These are phyloP conservation scores for Babylonia areolata DNA, from an alignment of 1,140 invertebrate genomes.

Conservation along the genomic window DNA sequence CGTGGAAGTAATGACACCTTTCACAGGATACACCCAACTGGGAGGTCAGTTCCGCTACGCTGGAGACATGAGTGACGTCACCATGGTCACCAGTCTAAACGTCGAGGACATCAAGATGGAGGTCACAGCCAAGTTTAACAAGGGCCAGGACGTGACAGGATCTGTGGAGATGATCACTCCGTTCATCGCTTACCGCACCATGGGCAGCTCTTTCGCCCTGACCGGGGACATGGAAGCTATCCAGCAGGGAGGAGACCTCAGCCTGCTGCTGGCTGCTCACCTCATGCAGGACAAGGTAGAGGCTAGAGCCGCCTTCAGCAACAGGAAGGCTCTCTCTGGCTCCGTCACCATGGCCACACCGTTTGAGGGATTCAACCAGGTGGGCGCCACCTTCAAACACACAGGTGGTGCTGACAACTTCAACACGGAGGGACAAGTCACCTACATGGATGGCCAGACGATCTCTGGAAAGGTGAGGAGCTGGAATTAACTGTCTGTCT, in stretches of 20 bases:
- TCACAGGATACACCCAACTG: conserved; percentile 11
- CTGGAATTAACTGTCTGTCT: neutral
- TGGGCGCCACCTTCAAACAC: conserved; percentile 38
- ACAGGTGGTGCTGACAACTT: conserved; percentile 14
- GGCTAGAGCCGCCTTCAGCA: neutral
- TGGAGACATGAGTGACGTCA: conserved; percentile 16
- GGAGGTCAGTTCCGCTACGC: neutral
- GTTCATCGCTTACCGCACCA: neutral
- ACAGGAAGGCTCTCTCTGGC: neutral
- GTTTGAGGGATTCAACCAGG: conserved; percentile 26
- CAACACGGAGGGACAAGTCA: conserved; percentile 36
- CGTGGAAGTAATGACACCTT: conserved; percentile 20
- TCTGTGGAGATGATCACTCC: conserved; percentile 14
- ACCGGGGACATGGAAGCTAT: neutral
- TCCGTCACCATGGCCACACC: conserved; percentile 29
- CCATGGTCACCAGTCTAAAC: neutral
- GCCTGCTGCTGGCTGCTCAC: conserved; percentile 3
- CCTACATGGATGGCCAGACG: conserved; percentile 31
- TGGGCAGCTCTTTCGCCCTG: neutral
- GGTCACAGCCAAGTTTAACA: neutral
- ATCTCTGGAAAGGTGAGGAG: conserved; percentile 20
- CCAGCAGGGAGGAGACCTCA: conserved; percentile 1
- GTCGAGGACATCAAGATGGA: neutral
- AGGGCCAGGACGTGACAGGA: neutral
- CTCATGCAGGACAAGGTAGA: conserved; percentile 13